Percentiles rank a stretch among this genome's conserved stretches.
Evolutionary conservation across 2,113 vertebrate species (phyloP).

Genomic region (Prochilodus magdalenae): DNA sequence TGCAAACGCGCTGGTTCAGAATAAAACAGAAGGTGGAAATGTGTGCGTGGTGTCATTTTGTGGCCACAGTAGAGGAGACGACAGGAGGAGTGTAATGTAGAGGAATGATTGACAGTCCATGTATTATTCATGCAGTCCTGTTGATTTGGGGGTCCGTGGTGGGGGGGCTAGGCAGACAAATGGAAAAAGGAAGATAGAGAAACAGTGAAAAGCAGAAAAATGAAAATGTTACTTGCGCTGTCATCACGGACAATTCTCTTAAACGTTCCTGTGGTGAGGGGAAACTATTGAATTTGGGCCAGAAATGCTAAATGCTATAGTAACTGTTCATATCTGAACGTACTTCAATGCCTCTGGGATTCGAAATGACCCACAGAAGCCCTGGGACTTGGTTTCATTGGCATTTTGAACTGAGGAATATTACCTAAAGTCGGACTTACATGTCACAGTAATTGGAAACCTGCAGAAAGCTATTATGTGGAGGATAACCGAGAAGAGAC

Average conservation of each 20-base stretch:
- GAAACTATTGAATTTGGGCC: background rate
- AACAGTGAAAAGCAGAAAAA: background rate
- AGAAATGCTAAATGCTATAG: background rate
- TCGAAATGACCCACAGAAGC: constrained; percentile 14
- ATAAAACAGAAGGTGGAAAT: constrained; percentile 48
- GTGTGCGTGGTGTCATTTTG: constrained; percentile 42
- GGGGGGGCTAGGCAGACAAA: background rate
- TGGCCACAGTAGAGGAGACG: constrained; percentile 35
- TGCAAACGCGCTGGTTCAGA: constrained; percentile 52
- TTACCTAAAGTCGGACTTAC: constrained; percentile 40
- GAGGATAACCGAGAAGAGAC: constrained; percentile 38
- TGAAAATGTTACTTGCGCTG: background rate
- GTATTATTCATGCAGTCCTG: constrained; percentile 50
- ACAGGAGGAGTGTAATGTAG: constrained; percentile 38
- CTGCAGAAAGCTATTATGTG: constrained; percentile 40
- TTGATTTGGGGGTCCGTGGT: constrained; percentile 10
- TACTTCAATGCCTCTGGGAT: background rate
- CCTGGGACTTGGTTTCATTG: constrained; percentile 11
- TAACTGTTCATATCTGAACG: background rate
- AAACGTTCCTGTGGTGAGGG: background rate
- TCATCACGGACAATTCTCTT: background rate
- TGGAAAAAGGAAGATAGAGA: constrained; percentile 9
- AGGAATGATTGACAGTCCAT: constrained; percentile 49
- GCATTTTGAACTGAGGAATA: constrained; percentile 14
- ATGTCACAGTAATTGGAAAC: constrained; percentile 48